Conservation (phyloP, 1,140 invertebrate genomes). For the Drosophila novamexicana region DNA sequence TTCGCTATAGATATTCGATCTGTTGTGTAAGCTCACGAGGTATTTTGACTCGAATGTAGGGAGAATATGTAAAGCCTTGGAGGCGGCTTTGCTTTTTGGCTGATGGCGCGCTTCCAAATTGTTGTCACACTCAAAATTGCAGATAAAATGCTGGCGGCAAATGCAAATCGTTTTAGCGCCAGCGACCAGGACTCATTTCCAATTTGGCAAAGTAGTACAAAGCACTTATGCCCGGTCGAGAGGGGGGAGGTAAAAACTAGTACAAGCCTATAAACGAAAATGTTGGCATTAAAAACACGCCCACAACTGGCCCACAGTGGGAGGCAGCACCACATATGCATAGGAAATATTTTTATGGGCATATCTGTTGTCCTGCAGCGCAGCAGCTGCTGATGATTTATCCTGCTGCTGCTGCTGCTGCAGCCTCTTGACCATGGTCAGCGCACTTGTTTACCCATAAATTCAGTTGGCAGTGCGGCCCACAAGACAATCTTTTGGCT, state of each 20-base stretch:
- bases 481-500: slow-evolving; percentile 44
- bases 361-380: slow-evolving; percentile 25
- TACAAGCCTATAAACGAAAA: slow-evolving; percentile 36
- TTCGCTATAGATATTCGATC: neutral
- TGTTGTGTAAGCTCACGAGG: neutral
- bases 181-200: slow-evolving; percentile 1
- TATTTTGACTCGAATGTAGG: neutral
- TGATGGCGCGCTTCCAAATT: slow-evolving; percentile 43
- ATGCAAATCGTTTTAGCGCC: slow-evolving; percentile 39
- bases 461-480: slow-evolving; percentile 50
- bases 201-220: slow-evolving; percentile 36
- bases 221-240: slow-evolving; percentile 15
- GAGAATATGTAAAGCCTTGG: neutral
- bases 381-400: slow-evolving; percentile 37
- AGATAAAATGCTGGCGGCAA: slow-evolving; percentile 44
- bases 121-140: slow-evolving; percentile 45
- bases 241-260: neutral
- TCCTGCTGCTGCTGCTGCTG: slow-evolving; percentile 13
- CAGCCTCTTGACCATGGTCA: slow-evolving; percentile 46
- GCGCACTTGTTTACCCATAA: slow-evolving; percentile 74
- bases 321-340: slow-evolving; percentile 2
- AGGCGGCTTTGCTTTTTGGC: slow-evolving; percentile 17
- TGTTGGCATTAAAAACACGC: slow-evolving; percentile 21
- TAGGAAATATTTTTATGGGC: slow-evolving; percentile 30
- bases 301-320: slow-evolving; percentile 14